These are phyloP conservation scores for Blera fallax DNA, from an alignment of 2,888 invertebrate species.

Conservation along the genomic window DNA sequence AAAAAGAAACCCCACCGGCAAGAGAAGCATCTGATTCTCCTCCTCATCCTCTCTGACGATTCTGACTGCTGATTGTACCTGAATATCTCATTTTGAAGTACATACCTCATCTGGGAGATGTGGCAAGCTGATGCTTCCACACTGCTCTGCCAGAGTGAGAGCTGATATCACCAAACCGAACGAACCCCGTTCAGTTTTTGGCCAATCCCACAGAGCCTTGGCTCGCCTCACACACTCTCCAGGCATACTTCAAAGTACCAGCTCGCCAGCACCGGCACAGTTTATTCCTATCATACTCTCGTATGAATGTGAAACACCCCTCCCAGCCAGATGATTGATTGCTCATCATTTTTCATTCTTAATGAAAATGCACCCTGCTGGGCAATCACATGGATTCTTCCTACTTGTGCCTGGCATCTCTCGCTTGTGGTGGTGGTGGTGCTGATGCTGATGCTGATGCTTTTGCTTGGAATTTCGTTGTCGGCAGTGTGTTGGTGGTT, in stretches of 20 bases:
- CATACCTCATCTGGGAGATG: conserved; percentile 56
- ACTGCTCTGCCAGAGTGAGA: conserved; percentile 45
- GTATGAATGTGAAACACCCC: conserved; percentile 78
- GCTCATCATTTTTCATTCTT: conserved; percentile 83
- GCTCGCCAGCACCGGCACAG: conserved; percentile 6
- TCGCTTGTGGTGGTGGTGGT: conserved; percentile 19
- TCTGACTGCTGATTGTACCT: conserved; percentile 53
- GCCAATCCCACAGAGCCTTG: conserved; percentile 67
- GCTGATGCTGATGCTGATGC: conserved; percentile 28
- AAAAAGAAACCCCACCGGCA: conserved; percentile 2
- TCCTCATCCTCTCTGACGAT: conserved; percentile 3
- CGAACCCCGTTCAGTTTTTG: conserved; percentile 30
- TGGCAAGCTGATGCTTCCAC: conserved; percentile 36
- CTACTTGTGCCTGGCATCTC: conserved; percentile 55
- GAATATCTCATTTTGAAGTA: conserved; percentile 66
- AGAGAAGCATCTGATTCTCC: neutral
- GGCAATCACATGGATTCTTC: conserved; percentile 73
- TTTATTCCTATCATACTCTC: conserved; percentile 19
- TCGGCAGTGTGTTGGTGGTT: conserved; percentile 52
- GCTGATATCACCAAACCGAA: conserved; percentile 30
- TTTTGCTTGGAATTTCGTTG: conserved; percentile 53
- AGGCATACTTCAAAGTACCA: conserved; percentile 48
- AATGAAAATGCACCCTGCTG: conserved; percentile 83
- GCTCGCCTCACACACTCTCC: conserved; percentile 31
- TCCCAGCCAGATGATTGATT: conserved; percentile 81